These are phyloP conservation scores for Pristionchus maxplancki DNA, from an alignment of 2,888 invertebrate genomes.

Conservation along the genomic window DNA sequence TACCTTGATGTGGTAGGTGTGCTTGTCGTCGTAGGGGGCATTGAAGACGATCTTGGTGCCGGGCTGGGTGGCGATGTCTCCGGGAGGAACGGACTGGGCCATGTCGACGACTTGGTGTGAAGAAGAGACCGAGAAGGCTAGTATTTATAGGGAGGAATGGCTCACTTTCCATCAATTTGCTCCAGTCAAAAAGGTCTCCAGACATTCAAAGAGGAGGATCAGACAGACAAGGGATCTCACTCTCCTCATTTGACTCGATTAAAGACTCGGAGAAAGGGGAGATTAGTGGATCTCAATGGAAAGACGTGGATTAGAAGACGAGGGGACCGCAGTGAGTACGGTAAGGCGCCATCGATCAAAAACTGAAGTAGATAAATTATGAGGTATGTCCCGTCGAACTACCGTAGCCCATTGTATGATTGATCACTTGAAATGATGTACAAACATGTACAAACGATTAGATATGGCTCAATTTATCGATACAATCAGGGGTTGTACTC, in stretches of 20 bases:
- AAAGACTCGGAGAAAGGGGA: not conserved
- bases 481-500: no score
- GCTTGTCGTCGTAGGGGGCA: constrained; percentile 26
- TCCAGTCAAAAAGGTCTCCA: not conserved
- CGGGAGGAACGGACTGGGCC: constrained; percentile 31
- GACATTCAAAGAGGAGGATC: not conserved
- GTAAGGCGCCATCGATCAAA: no score
- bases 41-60: constrained; percentile 38
- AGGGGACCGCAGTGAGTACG: no score
- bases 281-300: no score
- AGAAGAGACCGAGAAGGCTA: not conserved
- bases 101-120: constrained; percentile 33
- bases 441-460: no score
- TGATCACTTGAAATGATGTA: no score
- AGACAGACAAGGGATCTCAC: not conserved
- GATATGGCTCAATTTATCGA: no score
- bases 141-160: not conserved
- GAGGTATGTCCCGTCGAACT: no score
- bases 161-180: not conserved
- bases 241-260: not conserved
- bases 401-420: no score
- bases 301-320: no score
- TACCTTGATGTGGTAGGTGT: constrained; percentile 36
- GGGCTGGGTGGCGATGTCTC: constrained; percentile 36
- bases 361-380: no score